A percentile compares a stretch with the other conserved stretches of the same genome.
phyloP scores from a whole-genome alignment of 2,113 vertebrate genomes.

The Nothoprocta perdicaria region DNA sequence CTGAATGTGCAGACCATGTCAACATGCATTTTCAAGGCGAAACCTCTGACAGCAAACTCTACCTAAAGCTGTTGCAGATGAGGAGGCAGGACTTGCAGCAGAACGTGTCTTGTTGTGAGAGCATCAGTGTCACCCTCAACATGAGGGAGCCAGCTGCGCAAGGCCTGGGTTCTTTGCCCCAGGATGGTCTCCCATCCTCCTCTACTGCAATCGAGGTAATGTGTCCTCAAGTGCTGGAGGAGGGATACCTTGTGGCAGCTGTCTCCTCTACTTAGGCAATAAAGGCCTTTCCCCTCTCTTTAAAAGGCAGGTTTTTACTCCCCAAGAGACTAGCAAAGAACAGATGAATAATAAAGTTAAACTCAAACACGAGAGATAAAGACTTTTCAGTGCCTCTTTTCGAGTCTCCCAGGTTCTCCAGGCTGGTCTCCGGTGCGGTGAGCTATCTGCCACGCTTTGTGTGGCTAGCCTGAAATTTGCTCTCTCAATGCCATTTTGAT shows the following conservation, averaged over 20 bases:
- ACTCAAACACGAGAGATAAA: not conserved
- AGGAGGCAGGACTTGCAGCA: not conserved
- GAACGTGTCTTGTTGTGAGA: not conserved
- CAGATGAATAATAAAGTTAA: not conserved
- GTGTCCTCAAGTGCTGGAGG: not conserved
- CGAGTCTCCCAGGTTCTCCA: not conserved
- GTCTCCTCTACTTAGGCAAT: not conserved
- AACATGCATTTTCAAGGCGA: not conserved
- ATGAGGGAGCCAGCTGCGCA: not conserved
- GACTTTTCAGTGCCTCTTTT: not conserved
- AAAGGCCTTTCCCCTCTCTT: not conserved
- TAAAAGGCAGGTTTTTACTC: not conserved
- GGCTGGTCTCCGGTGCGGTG: not conserved
- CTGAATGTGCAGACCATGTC: not conserved
- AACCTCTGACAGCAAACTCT: not conserved
- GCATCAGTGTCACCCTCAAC: not conserved
- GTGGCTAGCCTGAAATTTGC: not conserved
- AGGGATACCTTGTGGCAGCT: not conserved
- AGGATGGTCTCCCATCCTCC: not conserved
- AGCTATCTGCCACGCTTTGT: not conserved
- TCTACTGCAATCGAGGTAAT: not conserved
- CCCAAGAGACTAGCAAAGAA: not conserved
- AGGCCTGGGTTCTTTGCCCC: accelerated
- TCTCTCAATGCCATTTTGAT: not conserved
- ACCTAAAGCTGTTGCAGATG: not conserved